Percentiles rank a stretch among this genome's conserved stretches.
phyloP scores from a whole-genome alignment of 2,888 invertebrate genomes.

The Perithous albicinctus region DNA sequence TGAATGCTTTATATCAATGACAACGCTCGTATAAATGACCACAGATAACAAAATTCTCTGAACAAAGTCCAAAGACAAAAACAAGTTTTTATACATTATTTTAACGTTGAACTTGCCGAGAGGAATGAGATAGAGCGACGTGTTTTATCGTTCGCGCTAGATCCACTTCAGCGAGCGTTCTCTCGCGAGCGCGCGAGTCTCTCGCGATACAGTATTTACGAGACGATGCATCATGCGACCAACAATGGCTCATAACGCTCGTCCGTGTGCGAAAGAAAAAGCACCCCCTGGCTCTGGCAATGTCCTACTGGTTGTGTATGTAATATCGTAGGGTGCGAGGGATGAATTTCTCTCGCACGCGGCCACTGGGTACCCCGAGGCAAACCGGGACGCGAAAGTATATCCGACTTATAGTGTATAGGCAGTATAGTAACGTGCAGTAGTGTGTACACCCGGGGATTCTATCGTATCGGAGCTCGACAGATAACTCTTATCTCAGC shows the following conservation, averaged over 20 bases:
- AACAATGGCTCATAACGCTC: slow-evolving; percentile 83
- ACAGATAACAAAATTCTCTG: slow-evolving; percentile 5
- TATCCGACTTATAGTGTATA: slow-evolving; percentile 12
- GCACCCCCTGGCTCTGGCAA: slow-evolving; percentile 61
- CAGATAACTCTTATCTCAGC: slow-evolving; percentile 83
- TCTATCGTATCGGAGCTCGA: slow-evolving; percentile 82
- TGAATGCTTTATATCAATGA: no score
- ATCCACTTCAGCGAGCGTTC: slow-evolving; percentile 50
- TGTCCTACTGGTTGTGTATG: background rate
- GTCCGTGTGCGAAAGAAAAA: slow-evolving; percentile 79
- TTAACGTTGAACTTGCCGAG: slow-evolving; percentile 32
- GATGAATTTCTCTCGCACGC: slow-evolving; percentile 64
- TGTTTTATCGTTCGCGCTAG: slow-evolving; percentile 39
- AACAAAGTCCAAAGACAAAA: background rate
- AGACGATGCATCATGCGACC: slow-evolving; percentile 83
- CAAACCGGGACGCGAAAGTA: slow-evolving; percentile 39
- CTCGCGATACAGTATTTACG: slow-evolving; percentile 83
- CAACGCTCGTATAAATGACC: slow-evolving; percentile 2
- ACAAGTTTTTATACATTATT: slow-evolving; percentile 13
- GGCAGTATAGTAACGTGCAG: slow-evolving; percentile 25
- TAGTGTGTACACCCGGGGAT: slow-evolving; percentile 73
- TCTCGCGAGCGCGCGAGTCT: slow-evolving; percentile 23
- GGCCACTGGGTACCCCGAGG: slow-evolving; percentile 55
- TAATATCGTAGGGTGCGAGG: slow-evolving; percentile 17
- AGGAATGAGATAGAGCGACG: slow-evolving; percentile 29